These are phyloP conservation scores for Vesta saturnalis DNA, from an alignment of 2,888 invertebrate species.

Conservation along the genomic window DNA sequence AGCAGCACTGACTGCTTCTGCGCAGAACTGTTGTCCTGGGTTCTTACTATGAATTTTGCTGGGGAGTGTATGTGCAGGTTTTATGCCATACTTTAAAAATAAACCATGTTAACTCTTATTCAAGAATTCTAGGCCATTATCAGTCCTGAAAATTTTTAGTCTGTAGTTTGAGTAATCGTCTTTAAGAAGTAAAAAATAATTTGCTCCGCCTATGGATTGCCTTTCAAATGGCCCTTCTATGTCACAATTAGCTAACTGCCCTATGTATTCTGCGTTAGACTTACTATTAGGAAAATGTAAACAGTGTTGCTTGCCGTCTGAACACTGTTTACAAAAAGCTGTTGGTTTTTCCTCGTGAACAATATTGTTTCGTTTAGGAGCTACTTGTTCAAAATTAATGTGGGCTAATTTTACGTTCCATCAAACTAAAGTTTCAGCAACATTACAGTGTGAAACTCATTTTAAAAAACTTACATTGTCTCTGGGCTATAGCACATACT, in stretches of 20 bases:
- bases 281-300: conserved; percentile 9
- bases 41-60: conserved; percentile 57
- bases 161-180: conserved; percentile 43
- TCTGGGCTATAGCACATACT: too few relatives aligned
- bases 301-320: conserved; percentile 11
- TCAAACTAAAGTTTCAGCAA: not conserved
- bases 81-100: conserved; percentile 42
- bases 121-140: conserved; percentile 47
- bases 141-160: conserved; percentile 42
- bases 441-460: too few relatives aligned
- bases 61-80: conserved; percentile 51
- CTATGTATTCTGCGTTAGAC: conserved; percentile 2
- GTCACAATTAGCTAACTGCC: conserved; percentile 8
- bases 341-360: not conserved
- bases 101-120: conserved; percentile 1
- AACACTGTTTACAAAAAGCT: conserved; percentile 8
- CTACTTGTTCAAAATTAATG: conserved; percentile 10
- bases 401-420: conserved; percentile 14
- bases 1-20: not conserved
- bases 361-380: not conserved
- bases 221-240: conserved; percentile 7
- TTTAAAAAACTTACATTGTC: too few relatives aligned
- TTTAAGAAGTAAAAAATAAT: conserved; percentile 33
- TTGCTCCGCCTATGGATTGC: conserved; percentile 10
- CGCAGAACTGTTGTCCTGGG: conserved; percentile 53